These are phyloP conservation scores for Bryconaethiops microstoma DNA, from an alignment of 2,797 vertebrate species.

Conservation along the genomic window DNA sequence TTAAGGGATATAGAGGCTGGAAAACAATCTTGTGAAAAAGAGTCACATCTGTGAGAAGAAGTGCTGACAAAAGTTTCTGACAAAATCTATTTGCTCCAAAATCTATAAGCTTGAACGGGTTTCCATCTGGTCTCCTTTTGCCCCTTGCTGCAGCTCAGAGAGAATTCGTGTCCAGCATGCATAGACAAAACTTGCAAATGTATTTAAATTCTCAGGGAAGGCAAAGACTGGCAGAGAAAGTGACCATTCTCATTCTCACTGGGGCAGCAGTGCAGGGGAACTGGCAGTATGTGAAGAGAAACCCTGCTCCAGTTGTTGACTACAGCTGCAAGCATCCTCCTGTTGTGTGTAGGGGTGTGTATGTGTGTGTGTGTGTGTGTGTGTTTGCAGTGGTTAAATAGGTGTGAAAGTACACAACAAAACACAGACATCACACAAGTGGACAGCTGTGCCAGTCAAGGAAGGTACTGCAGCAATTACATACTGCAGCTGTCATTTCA, in stretches of 20 bases:
- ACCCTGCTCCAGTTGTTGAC: background rate
- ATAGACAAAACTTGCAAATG: conserved; percentile 30
- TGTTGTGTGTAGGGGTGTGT: background rate
- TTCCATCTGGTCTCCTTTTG: conserved; percentile 1
- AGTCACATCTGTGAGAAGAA: no score
- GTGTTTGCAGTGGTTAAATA: background rate
- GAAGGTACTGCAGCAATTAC: no score
- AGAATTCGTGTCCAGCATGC: background rate
- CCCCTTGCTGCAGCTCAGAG: background rate
- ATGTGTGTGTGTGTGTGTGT: background rate
- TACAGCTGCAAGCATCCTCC: background rate
- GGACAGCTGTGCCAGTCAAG: background rate
- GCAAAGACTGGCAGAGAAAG: background rate
- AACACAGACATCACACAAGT: background rate
- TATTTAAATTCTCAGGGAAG: conserved; percentile 22
- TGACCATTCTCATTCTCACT: background rate
- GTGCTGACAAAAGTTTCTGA: no score
- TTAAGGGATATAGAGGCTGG: no score
- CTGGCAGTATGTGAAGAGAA: background rate
- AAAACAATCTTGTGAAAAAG: no score
- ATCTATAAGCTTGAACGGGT: background rate
- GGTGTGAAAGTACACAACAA: background rate
- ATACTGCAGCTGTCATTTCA: no score
- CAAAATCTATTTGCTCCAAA: no score
- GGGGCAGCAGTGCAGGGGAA: background rate